Evolutionary conservation across 2,797 vertebrate genomes (phyloP).

Genomic region (Tiaroga cobitis): DNA sequence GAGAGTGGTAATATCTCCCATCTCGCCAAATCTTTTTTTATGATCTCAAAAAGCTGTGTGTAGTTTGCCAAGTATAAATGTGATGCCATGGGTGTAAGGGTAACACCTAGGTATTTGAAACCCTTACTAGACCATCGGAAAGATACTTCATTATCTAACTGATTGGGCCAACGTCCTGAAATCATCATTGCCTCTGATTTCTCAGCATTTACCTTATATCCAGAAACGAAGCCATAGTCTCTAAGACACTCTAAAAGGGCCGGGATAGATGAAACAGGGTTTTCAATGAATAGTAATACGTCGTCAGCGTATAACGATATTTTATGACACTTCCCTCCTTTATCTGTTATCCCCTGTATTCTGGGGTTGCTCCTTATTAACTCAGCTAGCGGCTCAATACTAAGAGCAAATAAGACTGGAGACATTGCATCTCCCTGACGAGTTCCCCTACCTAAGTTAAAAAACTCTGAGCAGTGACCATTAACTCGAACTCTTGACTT

Average conservation of each 20-base stretch:
- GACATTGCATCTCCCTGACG: conserved; percentile 40
- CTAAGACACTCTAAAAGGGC: not conserved
- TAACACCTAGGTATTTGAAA: not conserved
- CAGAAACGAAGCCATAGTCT: not conserved
- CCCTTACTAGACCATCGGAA: not conserved
- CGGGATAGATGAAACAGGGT: not conserved
- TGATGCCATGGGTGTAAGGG: not conserved
- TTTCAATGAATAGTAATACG: not conserved
- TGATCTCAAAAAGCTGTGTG: not conserved
- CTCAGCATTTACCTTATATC: not conserved
- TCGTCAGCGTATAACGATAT: not conserved
- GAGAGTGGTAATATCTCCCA: not conserved
- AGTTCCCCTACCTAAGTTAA: conserved; percentile 29
- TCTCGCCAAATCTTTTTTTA: not conserved
- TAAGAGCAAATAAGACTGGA: conserved; percentile 39
- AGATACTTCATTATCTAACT: not conserved
- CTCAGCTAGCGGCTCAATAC: conserved; percentile 43
- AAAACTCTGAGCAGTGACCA: conserved; percentile 45
- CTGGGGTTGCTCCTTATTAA: conserved; percentile 21
- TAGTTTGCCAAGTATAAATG: not conserved
- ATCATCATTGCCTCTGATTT: not conserved
- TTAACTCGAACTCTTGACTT: conserved; percentile 24
- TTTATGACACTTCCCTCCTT: no score
- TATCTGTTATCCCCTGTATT: conserved; percentile 28
- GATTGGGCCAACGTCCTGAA: no score